A percentile compares a stretch with the other conserved stretches of the same genome.
Evolutionary conservation across 2,888 invertebrate species (phyloP).

Genomic region (Volucella zonaria): DNA sequence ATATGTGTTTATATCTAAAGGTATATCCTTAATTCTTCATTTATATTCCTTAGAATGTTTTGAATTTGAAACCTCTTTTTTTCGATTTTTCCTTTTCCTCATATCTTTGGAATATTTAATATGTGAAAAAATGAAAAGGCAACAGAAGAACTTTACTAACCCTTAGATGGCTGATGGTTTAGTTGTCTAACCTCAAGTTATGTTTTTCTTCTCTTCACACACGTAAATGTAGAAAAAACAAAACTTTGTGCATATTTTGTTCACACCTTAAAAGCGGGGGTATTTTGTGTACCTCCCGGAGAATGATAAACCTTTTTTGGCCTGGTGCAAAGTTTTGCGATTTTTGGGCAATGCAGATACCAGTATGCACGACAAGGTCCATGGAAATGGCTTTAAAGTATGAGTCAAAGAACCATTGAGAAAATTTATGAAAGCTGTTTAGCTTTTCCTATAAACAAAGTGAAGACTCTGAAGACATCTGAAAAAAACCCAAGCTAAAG

Average conservation of each 20-base stretch:
- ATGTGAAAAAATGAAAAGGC: conserved; percentile 39
- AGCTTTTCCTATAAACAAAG: too few relatives aligned
- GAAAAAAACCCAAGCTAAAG: too few relatives aligned
- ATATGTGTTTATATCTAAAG: conserved; percentile 39
- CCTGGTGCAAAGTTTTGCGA: too few relatives aligned
- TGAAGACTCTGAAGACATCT: too few relatives aligned
- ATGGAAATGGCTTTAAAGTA: too few relatives aligned
- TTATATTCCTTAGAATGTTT: conserved; percentile 55
- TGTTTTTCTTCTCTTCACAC: conserved; percentile 3
- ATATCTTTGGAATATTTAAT: conserved; percentile 42
- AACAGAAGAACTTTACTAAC: conserved; percentile 34
- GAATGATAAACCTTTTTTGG: too few relatives aligned
- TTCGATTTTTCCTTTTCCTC: conserved; percentile 1
- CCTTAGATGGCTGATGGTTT: conserved; percentile 12
- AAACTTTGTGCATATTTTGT: not conserved
- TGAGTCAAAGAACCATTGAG: too few relatives aligned
- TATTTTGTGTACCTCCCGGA: too few relatives aligned
- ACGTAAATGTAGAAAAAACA: not conserved
- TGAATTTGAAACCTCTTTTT: not conserved
- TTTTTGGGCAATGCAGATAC: too few relatives aligned
- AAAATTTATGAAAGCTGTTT: too few relatives aligned
- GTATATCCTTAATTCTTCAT: conserved; percentile 54
- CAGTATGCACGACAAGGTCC: too few relatives aligned
- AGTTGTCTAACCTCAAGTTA: conserved; percentile 12
- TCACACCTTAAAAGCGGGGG: too few relatives aligned